A percentile compares a stretch with the other conserved stretches of the same genome.
Conservation (phyloP, 2,888 invertebrate genomes). For the Orthonychiurus folsomi region DNA sequence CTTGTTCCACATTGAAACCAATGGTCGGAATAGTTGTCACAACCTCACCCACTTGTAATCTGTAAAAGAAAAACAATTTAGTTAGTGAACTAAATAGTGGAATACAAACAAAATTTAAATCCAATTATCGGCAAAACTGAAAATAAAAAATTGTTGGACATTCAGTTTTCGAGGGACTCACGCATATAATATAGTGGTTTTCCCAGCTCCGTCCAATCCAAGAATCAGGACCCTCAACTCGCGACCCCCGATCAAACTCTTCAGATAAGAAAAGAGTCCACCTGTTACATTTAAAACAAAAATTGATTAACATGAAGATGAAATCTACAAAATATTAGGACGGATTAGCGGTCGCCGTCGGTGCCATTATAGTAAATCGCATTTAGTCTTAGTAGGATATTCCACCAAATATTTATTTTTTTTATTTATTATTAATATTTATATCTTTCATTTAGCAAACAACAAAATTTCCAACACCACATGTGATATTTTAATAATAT, state of each 20-base stretch:
- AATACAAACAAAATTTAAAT: background rate
- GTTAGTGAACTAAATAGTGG: slow-evolving; percentile 12
- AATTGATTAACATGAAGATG: background rate
- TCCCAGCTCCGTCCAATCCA: slow-evolving; percentile 96
- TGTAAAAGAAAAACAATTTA: slow-evolving; percentile 40
- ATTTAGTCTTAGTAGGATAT: no score
- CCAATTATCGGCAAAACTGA: no score
- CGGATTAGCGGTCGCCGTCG: no score
- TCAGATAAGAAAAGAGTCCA: slow-evolving; percentile 92
- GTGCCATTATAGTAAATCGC: no score
- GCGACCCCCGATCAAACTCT: slow-evolving; percentile 85
- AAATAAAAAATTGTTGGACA: background rate
- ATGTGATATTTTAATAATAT: no score
- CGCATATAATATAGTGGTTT: slow-evolving; percentile 96
- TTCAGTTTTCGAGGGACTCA: no score
- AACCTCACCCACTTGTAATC: slow-evolving; percentile 94
- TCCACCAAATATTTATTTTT: no score
- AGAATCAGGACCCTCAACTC: slow-evolving; percentile 97
- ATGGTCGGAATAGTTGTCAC: slow-evolving; percentile 92
- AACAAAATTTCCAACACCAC: no score
- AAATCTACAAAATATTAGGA: background rate
- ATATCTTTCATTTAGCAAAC: no score
- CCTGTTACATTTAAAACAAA: slow-evolving; percentile 50
- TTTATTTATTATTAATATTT: no score
- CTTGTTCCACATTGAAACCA: slow-evolving; percentile 98